These are phyloP conservation scores for Dipodomys spectabilis DNA, from an alignment of 2,113 vertebrate genomes.

Conservation along the genomic window DNA sequence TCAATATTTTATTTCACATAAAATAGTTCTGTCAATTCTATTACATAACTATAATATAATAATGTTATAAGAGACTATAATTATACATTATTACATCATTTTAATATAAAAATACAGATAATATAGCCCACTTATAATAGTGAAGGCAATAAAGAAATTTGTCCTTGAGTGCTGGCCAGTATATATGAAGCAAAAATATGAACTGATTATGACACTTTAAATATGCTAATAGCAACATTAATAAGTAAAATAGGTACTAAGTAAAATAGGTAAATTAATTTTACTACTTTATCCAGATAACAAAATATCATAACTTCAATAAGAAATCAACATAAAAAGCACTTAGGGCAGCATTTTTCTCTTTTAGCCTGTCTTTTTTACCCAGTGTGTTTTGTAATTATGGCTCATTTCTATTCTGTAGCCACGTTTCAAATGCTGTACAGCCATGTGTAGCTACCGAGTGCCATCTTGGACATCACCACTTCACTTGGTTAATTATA, in stretches of 20 bases:
- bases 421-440: neutral
- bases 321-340: neutral
- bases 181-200: neutral
- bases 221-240: neutral
- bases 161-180: neutral
- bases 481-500: neutral
- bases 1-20: neutral
- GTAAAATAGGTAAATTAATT: neutral
- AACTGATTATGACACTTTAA: neutral
- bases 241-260: conserved; percentile 12
- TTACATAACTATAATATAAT: neutral
- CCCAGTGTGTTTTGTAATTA: neutral
- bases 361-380: neutral
- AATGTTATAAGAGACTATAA: neutral
- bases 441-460: accelerated
- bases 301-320: neutral
- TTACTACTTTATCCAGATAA: neutral
- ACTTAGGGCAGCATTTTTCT: neutral
- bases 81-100: neutral
- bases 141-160: neutral
- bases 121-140: neutral
- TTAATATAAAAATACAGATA: neutral
- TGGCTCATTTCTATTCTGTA: accelerated
- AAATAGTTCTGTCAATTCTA: neutral
- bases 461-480: neutral